A percentile compares a stretch with the other conserved stretches of the same genome.
phyloP scores from a whole-genome alignment of 2,797 vertebrate genomes.

The Hybognathus amarus region DNA sequence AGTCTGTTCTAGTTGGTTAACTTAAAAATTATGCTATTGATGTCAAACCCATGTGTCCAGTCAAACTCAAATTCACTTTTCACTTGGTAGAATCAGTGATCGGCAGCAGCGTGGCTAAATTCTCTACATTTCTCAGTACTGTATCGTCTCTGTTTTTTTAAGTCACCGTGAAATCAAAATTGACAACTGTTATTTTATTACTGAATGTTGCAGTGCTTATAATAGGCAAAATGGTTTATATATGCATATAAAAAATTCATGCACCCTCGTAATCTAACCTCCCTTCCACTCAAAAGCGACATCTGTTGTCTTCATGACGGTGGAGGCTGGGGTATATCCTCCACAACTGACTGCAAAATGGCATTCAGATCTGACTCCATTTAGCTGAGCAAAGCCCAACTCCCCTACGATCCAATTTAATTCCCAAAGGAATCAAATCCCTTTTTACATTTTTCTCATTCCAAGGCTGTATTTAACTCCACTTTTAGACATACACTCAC shows the following conservation, averaged over 20 bases:
- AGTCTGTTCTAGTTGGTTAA: background rate
- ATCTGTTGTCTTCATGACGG: background rate
- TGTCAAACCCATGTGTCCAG: background rate
- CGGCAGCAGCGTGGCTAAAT: background rate
- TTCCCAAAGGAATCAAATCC: background rate
- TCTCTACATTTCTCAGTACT: background rate
- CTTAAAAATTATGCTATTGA: background rate
- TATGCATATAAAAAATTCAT: background rate
- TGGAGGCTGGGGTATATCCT: too few species aligned
- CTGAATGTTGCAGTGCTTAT: background rate
- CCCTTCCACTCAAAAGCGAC: background rate
- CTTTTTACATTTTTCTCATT: background rate
- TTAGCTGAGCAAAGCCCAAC: background rate
- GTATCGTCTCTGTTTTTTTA: background rate
- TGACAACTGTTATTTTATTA: background rate
- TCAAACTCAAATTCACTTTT: background rate
- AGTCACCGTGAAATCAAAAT: background rate
- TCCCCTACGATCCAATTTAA: background rate
- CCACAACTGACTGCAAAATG: background rate
- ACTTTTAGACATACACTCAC: background rate
- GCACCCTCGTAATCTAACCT: background rate
- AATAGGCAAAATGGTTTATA: background rate
- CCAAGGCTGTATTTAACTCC: background rate
- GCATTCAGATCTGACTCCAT: background rate
- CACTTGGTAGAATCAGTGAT: background rate